Evolutionary conservation across 2,888 invertebrate genomes (phyloP).

Genomic region (Pterostichus madidus): DNA sequence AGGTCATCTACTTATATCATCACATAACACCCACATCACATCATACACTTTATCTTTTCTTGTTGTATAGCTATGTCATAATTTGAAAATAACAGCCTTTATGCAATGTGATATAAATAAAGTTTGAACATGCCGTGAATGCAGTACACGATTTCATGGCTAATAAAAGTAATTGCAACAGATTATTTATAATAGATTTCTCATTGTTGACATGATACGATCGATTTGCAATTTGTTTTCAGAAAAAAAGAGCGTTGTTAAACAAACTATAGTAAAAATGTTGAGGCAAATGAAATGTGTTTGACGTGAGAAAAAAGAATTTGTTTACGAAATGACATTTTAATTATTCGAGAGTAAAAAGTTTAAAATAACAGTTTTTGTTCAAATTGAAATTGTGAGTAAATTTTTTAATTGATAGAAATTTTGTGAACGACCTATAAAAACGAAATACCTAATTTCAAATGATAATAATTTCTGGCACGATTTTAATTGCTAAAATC

Average conservation of each 20-base stretch:
- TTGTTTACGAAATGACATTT: constrained; percentile 4
- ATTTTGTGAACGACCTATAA: no score
- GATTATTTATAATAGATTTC: constrained; percentile 45
- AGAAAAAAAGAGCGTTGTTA: neutral
- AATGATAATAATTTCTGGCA: no score
- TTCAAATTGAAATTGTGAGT: neutral
- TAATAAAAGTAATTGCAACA: constrained; percentile 52
- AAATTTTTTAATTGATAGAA: neutral
- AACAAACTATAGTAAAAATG: neutral
- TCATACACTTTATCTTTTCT: neutral
- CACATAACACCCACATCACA: neutral
- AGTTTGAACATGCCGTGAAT: constrained; percentile 9
- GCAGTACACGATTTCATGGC: constrained; percentile 52
- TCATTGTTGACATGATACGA: constrained; percentile 23
- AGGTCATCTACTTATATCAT: constrained; percentile 8
- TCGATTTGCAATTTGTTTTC: neutral
- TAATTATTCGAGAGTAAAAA: neutral
- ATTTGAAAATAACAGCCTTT: constrained; percentile 45
- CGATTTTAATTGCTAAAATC: no score
- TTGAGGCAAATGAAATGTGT: neutral
- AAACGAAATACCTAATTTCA: neutral
- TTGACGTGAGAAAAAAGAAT: neutral
- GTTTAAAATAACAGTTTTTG: constrained; percentile 1
- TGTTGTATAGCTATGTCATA: constrained; percentile 31
- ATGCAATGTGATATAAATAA: constrained; percentile 34